Base-by-base conservation (phyloP, 2,888 invertebrate genomes). In the Atethmia centrago region DNA sequence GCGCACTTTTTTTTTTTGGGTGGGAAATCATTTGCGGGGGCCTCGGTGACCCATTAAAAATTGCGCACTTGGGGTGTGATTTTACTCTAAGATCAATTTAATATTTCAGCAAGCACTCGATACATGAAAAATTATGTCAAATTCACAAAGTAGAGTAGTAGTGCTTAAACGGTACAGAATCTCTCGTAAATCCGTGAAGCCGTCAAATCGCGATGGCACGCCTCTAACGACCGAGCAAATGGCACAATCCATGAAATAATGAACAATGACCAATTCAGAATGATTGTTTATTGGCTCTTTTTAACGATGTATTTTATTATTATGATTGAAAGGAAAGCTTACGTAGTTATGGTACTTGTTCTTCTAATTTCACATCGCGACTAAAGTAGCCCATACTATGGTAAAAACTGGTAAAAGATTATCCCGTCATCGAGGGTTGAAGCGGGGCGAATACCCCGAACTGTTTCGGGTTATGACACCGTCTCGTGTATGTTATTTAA, bases 81-180 rank as follows among this genome's bases (percentile, higher is more conserved):
- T 63, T 28, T 21, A 53, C 5, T 31, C 16, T 16, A n/a, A n/a
- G n/a, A 55, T 31, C 51, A n/a, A 64, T 31, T 21, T 51, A 10
- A 53, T 53, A 53, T 53, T 16, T 16, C 55, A 31, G n/a, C 31
- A 7, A 64, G 31, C 31, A 49, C n/a, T 71, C 9, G n/a, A 19
- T 31, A 72, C 1, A 45, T 28, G 21, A 7, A 25, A 64, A 51
- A 73, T 31, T 65, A 76, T 86, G 59, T 59, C 71, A 85, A 55
- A 66, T 55, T 80, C 12, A 68, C 74, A 77, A 86, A 83, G 71
- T 86, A 25, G 87, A 82, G 40, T 64, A 87, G 78, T 86, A 80
- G 75, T 71, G 9, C 58, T 76, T 19, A 56, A 86, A 87, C 86
- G 87, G 86, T 86, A 86, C 69, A 31, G 36, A 77, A 10, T 77